Evolutionary conservation across 1,140 invertebrate genomes (phyloP).

Genomic region (Brachionus calyciflorus): DNA sequence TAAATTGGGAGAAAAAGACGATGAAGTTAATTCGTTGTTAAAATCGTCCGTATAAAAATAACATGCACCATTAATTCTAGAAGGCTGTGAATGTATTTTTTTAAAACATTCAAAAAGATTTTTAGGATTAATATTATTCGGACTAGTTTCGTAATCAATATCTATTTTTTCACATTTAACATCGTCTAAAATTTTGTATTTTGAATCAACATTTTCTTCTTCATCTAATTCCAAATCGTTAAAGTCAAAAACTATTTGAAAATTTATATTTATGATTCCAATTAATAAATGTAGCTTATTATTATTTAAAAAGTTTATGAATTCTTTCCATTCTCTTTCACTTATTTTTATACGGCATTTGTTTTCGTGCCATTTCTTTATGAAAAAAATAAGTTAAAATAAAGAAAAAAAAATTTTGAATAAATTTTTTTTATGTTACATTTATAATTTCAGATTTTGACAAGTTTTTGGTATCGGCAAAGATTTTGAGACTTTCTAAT

Average conservation of each 20-base stretch:
- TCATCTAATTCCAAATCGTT: neutral
- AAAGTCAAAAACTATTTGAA: neutral
- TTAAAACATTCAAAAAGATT: slow-evolving; percentile 6
- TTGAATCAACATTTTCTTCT: neutral
- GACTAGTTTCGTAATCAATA: neutral
- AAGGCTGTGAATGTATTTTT: slow-evolving; percentile 1
- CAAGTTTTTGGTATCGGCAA: neutral
- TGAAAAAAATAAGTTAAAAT: neutral
- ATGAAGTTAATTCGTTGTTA: slow-evolving; percentile 14
- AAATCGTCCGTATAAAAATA: slow-evolving; percentile 9
- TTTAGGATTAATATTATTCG: neutral
- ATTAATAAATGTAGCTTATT: neutral
- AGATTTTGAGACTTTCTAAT: neutral
- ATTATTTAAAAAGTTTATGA: neutral
- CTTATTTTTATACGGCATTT: neutral
- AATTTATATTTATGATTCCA: neutral
- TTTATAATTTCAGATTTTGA: neutral
- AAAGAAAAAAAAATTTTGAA: too few relatives aligned
- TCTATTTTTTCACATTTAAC: slow-evolving; percentile 18
- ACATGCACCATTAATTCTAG: neutral
- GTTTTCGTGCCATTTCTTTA: slow-evolving; percentile 25
- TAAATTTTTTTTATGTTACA: neutral
- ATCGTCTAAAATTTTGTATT: too few relatives aligned
- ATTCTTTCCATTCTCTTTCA: slow-evolving; percentile 2
- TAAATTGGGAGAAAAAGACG: neutral